These are phyloP conservation scores for Neogale vison DNA, from an alignment of 2,113 vertebrate species.

Conservation along the genomic window DNA sequence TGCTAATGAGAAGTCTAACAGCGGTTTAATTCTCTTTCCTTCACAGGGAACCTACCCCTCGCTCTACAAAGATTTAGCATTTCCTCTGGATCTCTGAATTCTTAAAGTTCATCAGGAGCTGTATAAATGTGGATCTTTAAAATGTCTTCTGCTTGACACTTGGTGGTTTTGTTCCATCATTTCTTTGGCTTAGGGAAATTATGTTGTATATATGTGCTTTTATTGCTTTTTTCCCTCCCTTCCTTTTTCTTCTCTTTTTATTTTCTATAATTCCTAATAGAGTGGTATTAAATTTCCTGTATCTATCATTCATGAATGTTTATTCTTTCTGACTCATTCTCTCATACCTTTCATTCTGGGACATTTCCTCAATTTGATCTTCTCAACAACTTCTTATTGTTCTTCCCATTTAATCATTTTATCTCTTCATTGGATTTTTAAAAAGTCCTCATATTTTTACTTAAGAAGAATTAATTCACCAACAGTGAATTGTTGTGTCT, in stretches of 20 bases:
- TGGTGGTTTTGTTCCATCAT: not conserved
- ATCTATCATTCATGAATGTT: not conserved
- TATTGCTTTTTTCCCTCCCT: not conserved
- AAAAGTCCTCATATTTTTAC: not conserved
- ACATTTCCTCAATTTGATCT: not conserved
- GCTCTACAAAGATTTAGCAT: not conserved
- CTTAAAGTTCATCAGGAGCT: not conserved
- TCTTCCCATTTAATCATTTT: conserved; percentile 17
- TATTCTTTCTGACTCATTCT: not conserved
- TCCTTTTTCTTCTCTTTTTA: not conserved
- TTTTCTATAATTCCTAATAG: not conserved
- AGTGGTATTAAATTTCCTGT: not conserved
- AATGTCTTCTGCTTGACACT: not conserved
- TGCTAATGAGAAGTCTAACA: not conserved
- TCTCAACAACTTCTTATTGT: not conserved
- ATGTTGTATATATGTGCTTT: not conserved
- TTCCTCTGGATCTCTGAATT: not conserved
- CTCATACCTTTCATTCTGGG: not conserved
- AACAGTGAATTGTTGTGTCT: not conserved
- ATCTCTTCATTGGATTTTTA: not conserved
- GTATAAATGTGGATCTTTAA: not conserved
- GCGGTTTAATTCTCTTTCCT: not conserved
- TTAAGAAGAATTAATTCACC: not conserved
- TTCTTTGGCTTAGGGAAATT: not conserved
- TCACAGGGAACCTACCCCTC: not conserved